Base-by-base conservation (phyloP, 2,888 invertebrate species). In the Ormia ochracea region DNA sequence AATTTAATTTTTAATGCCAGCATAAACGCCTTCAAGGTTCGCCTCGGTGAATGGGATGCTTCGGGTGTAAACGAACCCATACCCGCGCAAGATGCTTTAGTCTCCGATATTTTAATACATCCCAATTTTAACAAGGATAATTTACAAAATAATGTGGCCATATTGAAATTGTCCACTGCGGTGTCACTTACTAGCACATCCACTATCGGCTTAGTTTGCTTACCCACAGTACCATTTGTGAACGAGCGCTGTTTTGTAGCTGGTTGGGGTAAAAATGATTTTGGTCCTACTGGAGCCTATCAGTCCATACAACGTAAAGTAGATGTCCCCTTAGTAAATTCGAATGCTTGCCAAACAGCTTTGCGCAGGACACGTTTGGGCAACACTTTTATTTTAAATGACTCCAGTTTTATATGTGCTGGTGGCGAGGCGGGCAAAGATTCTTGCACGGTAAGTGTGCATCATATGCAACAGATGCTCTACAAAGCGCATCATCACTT, bases 251-350 rank as follows among this genome's bases (percentile, higher is more conserved):
- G 89, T 85, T 91, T 91, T 90, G 94, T 95, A 0, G 91, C 94
- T n/a, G 97, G 97, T 10, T 97, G 97, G 96, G 97, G 97, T 12
- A 95, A 96, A 86, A 89, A 95, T 82, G 93, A 94, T 82, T 97
- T 95, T 81, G 91, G 90, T 85, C 65, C 90, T 12, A 86, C 85
- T 2, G 89, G 89, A 4, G 85, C 86, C 5, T 89, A 87, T 68
- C 89, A 94, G 87, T 91, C 92, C 82, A 93, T 94, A 36, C 89
- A 94, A 86, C 94, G 94, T 85, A 93, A 95, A 88, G 95, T 96
- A 0, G 94, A 94, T 77, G 93, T 96, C 0, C 93, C 93, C 0
- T 91, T 96, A 38, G 90, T 94, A 5, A 91, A 91, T n/a, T 90
- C 93, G n/a, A 89, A 89, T 0, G 91, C 91, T 1, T 96, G 96